Percentiles rank a stretch among this genome's conserved stretches.
phyloP scores from a whole-genome alignment of 2,888 invertebrate species.

The Drosophila macrospina region DNA sequence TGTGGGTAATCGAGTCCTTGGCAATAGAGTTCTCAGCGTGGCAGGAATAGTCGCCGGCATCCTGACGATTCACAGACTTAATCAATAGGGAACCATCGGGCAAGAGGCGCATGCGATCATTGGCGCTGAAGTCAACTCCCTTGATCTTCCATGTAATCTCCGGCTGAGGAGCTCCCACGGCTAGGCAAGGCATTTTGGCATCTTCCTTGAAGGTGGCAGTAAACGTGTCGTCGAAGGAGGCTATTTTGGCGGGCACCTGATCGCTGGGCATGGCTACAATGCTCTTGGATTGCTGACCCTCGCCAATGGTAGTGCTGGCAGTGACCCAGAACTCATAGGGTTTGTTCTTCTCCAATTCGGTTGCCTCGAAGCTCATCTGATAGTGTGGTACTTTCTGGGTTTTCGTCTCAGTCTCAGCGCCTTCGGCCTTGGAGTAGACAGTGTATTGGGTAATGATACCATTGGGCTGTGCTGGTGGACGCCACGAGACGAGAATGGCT shows the following conservation, averaged over 20 bases:
- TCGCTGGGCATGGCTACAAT: slow-evolving; percentile 93
- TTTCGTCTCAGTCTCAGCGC: slow-evolving; percentile 88
- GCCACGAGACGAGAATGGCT: slow-evolving; percentile 97
- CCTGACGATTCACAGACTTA: slow-evolving; percentile 94
- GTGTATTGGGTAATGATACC: slow-evolving; percentile 97
- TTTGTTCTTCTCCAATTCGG: slow-evolving; percentile 91
- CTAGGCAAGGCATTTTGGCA: slow-evolving; percentile 95
- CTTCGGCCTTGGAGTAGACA: slow-evolving; percentile 93
- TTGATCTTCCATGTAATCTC: slow-evolving; percentile 96
- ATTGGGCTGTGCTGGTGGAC: slow-evolving; percentile 95
- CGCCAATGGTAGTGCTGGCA: slow-evolving; percentile 96
- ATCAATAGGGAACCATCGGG: slow-evolving; percentile 97
- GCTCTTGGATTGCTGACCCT: slow-evolving; percentile 95
- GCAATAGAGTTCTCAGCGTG: slow-evolving; percentile 96
- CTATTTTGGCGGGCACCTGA: slow-evolving; percentile 95
- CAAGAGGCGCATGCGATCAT: slow-evolving; percentile 92
- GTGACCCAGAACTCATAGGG: slow-evolving; percentile 98
- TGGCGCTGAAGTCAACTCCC: slow-evolving; percentile 91
- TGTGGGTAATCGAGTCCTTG: slow-evolving; percentile 95
- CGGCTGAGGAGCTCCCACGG: slow-evolving; percentile 96
- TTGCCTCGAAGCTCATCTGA: slow-evolving; percentile 94
- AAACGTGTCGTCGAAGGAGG: slow-evolving; percentile 97
- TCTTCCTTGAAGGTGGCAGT: slow-evolving; percentile 96
- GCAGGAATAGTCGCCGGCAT: slow-evolving; percentile 97
- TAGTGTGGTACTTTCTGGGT: slow-evolving; percentile 93